A percentile compares a stretch with the other conserved stretches of the same genome.
Evolutionary conservation across 2,888 invertebrate species (phyloP).

Genomic region (Bellardia pandia): DNA sequence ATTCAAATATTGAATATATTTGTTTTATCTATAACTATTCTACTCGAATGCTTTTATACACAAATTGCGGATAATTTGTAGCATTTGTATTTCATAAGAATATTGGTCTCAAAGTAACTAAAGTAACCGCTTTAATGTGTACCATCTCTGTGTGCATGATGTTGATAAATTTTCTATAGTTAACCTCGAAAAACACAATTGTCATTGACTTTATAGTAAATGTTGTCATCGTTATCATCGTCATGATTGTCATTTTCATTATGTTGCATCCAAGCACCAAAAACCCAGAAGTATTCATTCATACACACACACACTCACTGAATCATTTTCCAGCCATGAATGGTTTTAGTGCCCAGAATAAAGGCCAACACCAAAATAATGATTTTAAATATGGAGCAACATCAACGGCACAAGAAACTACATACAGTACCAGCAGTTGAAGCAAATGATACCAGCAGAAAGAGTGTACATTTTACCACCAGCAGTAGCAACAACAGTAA

Average conservation of each 20-base stretch:
- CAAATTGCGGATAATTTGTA: too few species aligned
- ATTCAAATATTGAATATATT: too few species aligned
- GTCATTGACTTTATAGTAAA: slow-evolving; percentile 62
- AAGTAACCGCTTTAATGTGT: not conserved
- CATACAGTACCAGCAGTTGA: slow-evolving; percentile 5
- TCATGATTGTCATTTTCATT: slow-evolving; percentile 64
- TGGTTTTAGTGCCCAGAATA: slow-evolving; percentile 51
- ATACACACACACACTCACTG: slow-evolving; percentile 32
- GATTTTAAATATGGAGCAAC: slow-evolving; percentile 59
- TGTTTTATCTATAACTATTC: too few species aligned
- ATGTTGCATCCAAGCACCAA: slow-evolving; percentile 33
- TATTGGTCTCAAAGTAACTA: not conserved
- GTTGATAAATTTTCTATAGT: slow-evolving; percentile 27
- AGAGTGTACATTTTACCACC: slow-evolving; percentile 31
- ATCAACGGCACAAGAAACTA: slow-evolving; percentile 4
- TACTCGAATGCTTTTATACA: too few species aligned
- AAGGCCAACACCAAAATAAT: slow-evolving; percentile 64
- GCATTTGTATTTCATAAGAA: not conserved
- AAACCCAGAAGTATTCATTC: slow-evolving; percentile 55
- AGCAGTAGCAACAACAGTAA: slow-evolving; percentile 14
- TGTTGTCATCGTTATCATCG: slow-evolving; percentile 48
- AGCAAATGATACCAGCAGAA: slow-evolving; percentile 58
- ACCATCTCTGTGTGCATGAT: slow-evolving; percentile 2
- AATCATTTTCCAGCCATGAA: slow-evolving; percentile 49
- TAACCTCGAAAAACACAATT: slow-evolving; percentile 62